Percentiles rank a stretch among this genome's conserved stretches.
phyloP scores from a whole-genome alignment of 2,888 invertebrate genomes.

The Andrena chrysosceles region DNA sequence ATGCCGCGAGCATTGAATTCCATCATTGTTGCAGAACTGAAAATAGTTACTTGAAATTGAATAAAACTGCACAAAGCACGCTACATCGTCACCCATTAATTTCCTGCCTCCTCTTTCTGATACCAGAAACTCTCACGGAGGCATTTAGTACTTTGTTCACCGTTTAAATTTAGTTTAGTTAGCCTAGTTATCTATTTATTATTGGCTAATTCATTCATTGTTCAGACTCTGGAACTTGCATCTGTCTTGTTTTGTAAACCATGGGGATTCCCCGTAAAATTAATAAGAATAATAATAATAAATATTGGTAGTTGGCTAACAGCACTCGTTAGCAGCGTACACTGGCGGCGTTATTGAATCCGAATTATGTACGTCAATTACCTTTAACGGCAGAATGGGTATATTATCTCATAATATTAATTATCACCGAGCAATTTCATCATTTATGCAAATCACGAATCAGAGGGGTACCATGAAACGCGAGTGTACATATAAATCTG shows the following conservation, averaged over 20 bases:
- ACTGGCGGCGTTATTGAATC: neutral
- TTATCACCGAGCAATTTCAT: neutral
- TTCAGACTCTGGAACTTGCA: too few relatives aligned
- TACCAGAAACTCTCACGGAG: too few relatives aligned
- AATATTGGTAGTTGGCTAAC: neutral
- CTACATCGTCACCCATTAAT: too few relatives aligned
- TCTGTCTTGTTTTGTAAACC: too few relatives aligned
- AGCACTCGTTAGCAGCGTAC: neutral
- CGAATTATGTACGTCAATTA: neutral
- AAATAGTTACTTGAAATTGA: slow-evolving; percentile 11
- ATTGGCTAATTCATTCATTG: too few relatives aligned
- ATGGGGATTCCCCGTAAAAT: too few relatives aligned
- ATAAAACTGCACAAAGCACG: neutral
- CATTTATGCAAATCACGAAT: neutral
- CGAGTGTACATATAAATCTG: neutral
- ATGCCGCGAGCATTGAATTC: slow-evolving; percentile 22
- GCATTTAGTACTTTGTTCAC: too few relatives aligned
- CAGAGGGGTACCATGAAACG: neutral
- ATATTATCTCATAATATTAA: neutral
- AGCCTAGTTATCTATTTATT: too few relatives aligned
- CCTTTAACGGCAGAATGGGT: neutral
- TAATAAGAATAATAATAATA: too few relatives aligned
- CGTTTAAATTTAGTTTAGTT: too few relatives aligned
- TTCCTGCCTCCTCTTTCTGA: too few relatives aligned
- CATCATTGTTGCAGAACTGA: neutral